Evolutionary conservation across 2,113 vertebrate genomes (phyloP).

Genomic region (Apistogramma diplotaenia): DNA sequence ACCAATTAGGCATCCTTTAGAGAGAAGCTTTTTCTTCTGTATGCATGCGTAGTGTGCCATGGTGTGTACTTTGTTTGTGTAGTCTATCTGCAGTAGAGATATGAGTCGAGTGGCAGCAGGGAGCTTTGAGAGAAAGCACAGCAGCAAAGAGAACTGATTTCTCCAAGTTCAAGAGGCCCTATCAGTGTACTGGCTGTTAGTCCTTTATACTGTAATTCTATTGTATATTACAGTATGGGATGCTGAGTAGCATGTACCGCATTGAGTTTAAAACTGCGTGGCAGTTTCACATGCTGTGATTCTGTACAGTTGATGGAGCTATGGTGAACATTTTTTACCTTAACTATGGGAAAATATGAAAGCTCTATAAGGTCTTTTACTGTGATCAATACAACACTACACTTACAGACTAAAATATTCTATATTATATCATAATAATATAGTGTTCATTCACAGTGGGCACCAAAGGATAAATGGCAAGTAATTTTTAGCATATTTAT

Average conservation of each 20-base stretch:
- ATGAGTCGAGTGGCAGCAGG: conserved; percentile 21
- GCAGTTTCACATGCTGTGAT: not conserved
- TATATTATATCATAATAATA: not conserved
- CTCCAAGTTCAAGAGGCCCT: conserved; percentile 12
- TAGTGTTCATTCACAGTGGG: not conserved
- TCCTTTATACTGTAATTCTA: not conserved
- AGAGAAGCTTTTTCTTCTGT: not conserved
- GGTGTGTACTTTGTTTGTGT: conserved; percentile 1
- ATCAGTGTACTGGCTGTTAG: conserved; percentile 4
- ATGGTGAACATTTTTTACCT: too few species aligned
- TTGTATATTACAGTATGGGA: not conserved
- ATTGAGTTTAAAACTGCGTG: not conserved
- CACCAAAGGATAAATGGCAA: not conserved
- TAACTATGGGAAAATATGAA: too few species aligned
- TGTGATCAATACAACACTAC: not conserved
- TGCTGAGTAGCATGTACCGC: not conserved
- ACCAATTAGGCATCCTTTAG: conserved; percentile 57
- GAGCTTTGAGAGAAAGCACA: conserved; percentile 11
- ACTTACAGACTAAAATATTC: too few species aligned
- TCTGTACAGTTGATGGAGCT: not conserved
- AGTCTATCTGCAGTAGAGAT: conserved; percentile 25
- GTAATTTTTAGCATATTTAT: not conserved
- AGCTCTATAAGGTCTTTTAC: not conserved
- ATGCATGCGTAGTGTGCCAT: not conserved
- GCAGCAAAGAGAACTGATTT: conserved; percentile 13